Conservation (phyloP, 2,888 invertebrate species). For the Ellobium chinense region DNA sequence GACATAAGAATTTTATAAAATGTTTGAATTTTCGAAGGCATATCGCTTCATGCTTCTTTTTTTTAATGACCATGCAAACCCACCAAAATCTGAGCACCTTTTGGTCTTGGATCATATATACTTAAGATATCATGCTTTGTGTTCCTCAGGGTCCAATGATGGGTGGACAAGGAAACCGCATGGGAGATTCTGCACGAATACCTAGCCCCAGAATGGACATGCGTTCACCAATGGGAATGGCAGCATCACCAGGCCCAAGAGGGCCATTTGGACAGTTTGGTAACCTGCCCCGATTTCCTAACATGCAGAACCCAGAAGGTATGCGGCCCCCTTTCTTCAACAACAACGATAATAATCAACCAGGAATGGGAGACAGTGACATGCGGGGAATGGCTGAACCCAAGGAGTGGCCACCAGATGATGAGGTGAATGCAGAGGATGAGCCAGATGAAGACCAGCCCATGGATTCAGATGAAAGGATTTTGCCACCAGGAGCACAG, state of each 20-base stretch:
- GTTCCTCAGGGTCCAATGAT: slow-evolving; percentile 27
- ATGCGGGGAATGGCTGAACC: slow-evolving; percentile 45
- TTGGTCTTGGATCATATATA: too few relatives aligned
- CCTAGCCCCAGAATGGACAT: slow-evolving; percentile 37
- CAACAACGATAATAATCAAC: neutral
- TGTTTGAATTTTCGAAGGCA: too few relatives aligned
- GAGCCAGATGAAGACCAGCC: slow-evolving; percentile 41
- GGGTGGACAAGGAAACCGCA: slow-evolving; percentile 37
- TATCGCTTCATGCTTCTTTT: too few relatives aligned
- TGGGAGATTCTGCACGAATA: slow-evolving; percentile 14
- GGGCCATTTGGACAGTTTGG: slow-evolving; percentile 31
- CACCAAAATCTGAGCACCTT: too few relatives aligned
- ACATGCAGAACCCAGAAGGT: slow-evolving; percentile 15
- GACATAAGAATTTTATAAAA: too few relatives aligned
- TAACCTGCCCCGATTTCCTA: slow-evolving; percentile 25
- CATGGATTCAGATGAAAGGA: slow-evolving; percentile 43
- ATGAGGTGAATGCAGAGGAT: slow-evolving; percentile 45
- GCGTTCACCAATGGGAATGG: neutral
- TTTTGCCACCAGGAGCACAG: neutral
- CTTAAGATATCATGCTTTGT: too few relatives aligned
- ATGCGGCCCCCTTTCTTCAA: slow-evolving; percentile 32
- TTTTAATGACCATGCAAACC: too few relatives aligned
- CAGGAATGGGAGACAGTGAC: slow-evolving; percentile 30
- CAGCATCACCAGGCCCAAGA: slow-evolving; percentile 31
- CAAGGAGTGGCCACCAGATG: slow-evolving; percentile 52